A percentile compares a stretch with the other conserved stretches of the same genome.
Evolutionary conservation across 2,888 invertebrate species (phyloP).

Genomic region (Lasioglossum morio): DNA sequence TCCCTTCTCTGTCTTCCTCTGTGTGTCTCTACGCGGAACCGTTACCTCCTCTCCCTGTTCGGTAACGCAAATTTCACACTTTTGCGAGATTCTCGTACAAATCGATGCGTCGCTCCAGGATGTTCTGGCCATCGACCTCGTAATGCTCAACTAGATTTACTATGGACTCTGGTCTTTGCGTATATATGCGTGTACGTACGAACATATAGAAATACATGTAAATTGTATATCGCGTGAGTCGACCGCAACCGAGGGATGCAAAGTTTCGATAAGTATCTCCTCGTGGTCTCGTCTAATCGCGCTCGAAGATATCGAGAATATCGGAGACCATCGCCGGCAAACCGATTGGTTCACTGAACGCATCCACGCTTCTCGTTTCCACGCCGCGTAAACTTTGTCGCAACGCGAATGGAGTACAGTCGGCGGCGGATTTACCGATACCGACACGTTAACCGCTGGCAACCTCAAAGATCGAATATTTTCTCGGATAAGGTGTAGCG

Average conservation of each 20-base stretch:
- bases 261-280: slow-evolving; percentile 21
- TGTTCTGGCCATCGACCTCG: slow-evolving; percentile 82
- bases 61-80: background rate
- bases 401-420: too few species aligned
- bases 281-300: slow-evolving; percentile 8
- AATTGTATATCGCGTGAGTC: slow-evolving; percentile 1
- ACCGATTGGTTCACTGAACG: background rate
- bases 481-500: background rate
- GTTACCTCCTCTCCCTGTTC: background rate
- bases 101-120: slow-evolving; percentile 62
- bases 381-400: background rate
- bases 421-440: background rate
- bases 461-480: background rate
- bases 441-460: background rate
- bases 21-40: background rate
- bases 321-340: background rate
- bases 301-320: background rate
- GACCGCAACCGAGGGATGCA: background rate
- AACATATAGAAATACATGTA: slow-evolving; percentile 36
- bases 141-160: slow-evolving; percentile 83
- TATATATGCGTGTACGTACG: slow-evolving; percentile 20
- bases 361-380: background rate
- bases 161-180: slow-evolving; percentile 72
- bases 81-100: background rate
- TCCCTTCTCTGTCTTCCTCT: background rate